A percentile compares a stretch with the other conserved stretches of the same genome.
Evolutionary conservation across 2,113 vertebrate genomes (phyloP).

Genomic region (Pteruthius melanotis): DNA sequence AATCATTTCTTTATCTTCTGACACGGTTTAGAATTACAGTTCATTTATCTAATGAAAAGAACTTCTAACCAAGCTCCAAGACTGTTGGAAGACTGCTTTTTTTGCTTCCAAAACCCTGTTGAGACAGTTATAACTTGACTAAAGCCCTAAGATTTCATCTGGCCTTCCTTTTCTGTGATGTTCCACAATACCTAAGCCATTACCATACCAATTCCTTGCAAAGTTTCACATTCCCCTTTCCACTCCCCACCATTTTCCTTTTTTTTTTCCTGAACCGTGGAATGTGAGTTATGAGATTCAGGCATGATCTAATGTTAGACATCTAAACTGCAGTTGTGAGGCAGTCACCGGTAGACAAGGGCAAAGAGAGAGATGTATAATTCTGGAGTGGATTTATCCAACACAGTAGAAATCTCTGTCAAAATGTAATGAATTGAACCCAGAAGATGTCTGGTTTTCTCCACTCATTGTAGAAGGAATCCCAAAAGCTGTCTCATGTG

Average conservation of each 20-base stretch:
- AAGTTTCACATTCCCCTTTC: neutral
- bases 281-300: neutral
- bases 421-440: neutral
- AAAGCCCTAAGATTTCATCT: neutral
- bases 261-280: neutral
- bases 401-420: neutral
- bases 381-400: neutral
- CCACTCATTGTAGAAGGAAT: neutral
- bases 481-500: neutral
- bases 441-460: neutral
- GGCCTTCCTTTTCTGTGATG: neutral
- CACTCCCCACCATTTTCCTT: neutral
- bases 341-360: neutral
- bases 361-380: neutral
- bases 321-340: neutral
- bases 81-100: neutral
- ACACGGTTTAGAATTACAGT: neutral
- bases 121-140: neutral
- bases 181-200: neutral
- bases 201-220: neutral
- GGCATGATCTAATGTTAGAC: neutral
- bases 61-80: neutral
- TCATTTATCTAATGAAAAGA: neutral
- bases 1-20: neutral
- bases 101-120: neutral